These are phyloP conservation scores for Albula goreensis DNA, from an alignment of 2,113 vertebrate species.

Conservation along the genomic window DNA sequence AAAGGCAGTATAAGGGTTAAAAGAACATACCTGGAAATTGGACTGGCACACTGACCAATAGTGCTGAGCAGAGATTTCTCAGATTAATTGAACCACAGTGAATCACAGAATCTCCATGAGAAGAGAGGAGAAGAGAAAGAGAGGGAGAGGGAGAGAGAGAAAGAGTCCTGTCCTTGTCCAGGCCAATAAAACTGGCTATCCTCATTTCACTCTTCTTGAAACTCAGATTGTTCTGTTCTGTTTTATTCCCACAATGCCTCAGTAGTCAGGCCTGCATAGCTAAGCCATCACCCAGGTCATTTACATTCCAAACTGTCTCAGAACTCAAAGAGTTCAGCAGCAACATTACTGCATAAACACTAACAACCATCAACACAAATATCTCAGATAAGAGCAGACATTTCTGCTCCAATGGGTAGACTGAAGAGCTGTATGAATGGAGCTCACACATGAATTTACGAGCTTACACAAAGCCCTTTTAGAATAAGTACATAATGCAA, in stretches of 20 bases:
- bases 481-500: too few relatives aligned
- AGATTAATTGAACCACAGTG: slow-evolving; percentile 12
- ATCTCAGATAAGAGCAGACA: not conserved
- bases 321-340: not conserved
- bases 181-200: too few relatives aligned
- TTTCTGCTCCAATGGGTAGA: not conserved
- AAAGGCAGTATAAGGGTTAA: too few relatives aligned
- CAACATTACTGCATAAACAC: not conserved
- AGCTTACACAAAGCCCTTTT: too few relatives aligned
- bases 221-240: too few relatives aligned
- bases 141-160: not conserved
- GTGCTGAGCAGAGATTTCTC: not conserved
- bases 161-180: not conserved
- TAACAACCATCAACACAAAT: not conserved
- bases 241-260: too few relatives aligned
- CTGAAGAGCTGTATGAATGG: not conserved
- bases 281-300: not conserved
- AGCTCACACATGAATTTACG: not conserved
- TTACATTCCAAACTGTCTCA: not conserved
- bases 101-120: not conserved
- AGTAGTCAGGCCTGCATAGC: not conserved
- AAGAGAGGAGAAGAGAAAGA: not conserved
- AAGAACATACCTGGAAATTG: too few relatives aligned
- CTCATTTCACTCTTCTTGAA: too few relatives aligned
- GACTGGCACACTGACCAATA: too few relatives aligned